Base-by-base conservation (phyloP, 2,113 vertebrate species). In the Ploceus nigricollis region DNA sequence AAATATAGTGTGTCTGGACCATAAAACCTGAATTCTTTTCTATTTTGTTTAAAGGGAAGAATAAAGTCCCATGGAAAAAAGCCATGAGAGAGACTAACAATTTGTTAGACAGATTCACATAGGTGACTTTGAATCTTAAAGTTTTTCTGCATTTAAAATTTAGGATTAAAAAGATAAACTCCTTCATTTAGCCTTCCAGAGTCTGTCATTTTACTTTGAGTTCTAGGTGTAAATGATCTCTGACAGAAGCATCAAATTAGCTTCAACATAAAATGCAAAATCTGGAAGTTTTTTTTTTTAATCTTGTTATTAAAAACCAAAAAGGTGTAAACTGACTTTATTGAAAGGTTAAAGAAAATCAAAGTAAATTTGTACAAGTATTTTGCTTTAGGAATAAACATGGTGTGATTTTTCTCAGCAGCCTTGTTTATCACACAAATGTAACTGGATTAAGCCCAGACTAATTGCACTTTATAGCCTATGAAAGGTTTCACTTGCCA, bases 221-320 rank as follows among this genome's bases (percentile, higher is more conserved):
- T 66, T 53, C 83, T 57, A 65, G 35, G 6, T 53, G 68, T 28
- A 72, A 65, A 54, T 56, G 1, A 31, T 45, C 37, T 61, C 45
- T 88, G 33, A 82, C 15, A 60, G 5, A 72, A 72, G 1, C 6
- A 37, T 58, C 13, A 70, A 79, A 37, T 66, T 64, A 56, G 3
- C 42, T 72, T 69, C 39, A 76, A 40, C 37, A 21, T 15, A n/a
- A 64, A 64, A 79, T 72, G n/a, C 5, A 69, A 70, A 77, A 73
- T 6, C 12, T 8, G 4, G 0, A 1, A 1, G 10, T 1, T 3
- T 37, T 15, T 31, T 20, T 71, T 58, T 71, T 47, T 4, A 5
- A 27, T 0, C 8, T 37, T 71, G 9, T 63, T 65, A 17, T 22
- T 92, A 35, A 35, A 33, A 89, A 61, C 3, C 5, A 76, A 61